Conservation (phyloP, 2,888 invertebrate species). For the Drosophila paranaensis region DNA sequence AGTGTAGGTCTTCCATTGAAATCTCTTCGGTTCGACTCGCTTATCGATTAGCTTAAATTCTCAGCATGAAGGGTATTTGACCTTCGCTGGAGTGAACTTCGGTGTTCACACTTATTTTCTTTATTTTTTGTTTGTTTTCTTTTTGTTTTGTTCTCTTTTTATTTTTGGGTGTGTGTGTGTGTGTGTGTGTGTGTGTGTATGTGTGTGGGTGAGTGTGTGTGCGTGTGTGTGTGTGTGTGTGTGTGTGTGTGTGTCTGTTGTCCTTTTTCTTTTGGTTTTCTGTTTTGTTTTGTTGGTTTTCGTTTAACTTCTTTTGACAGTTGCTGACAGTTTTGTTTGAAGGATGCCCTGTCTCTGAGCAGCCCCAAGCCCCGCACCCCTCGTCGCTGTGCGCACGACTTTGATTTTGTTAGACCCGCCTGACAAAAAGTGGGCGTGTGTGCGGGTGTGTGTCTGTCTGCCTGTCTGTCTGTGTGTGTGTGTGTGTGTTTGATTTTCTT, state of each 20-base stretch:
- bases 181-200: slow-evolving; percentile 19
- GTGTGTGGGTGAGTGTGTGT: slow-evolving; percentile 7
- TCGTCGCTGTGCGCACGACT: slow-evolving; percentile 30
- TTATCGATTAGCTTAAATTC: not conserved
- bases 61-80: not conserved
- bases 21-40: not conserved
- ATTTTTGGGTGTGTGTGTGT: not conserved
- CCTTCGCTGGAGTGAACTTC: not conserved
- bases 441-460: slow-evolving; percentile 23
- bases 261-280: slow-evolving; percentile 31
- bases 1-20: not conserved
- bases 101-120: slow-evolving; percentile 19
- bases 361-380: slow-evolving; percentile 10
- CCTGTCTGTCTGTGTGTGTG: slow-evolving; percentile 24
- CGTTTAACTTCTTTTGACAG: slow-evolving; percentile 79
- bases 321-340: slow-evolving; percentile 77
- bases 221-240: not conserved
- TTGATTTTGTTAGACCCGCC: slow-evolving; percentile 39
- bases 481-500: slow-evolving; percentile 28
- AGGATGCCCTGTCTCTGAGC: slow-evolving; percentile 57
- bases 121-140: slow-evolving; percentile 15
- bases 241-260: slow-evolving; percentile 35
- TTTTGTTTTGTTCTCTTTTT: slow-evolving; percentile 24
- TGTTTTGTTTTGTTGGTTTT: slow-evolving; percentile 62
- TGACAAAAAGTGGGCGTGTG: slow-evolving; percentile 22